Base-by-base conservation (phyloP, 2,113 vertebrate genomes). In the Corvus hawaiiensis region DNA sequence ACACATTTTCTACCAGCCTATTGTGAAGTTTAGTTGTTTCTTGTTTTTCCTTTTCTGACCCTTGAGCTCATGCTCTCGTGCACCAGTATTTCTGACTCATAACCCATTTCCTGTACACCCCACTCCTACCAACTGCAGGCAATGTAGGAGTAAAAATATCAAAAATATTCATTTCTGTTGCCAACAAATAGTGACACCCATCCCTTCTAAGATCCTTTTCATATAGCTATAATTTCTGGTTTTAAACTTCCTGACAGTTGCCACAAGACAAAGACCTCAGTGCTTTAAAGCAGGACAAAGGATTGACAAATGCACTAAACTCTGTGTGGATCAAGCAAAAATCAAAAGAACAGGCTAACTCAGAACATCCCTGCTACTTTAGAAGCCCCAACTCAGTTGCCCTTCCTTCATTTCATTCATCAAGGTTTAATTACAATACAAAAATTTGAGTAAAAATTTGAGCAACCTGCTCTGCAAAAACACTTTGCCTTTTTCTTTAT, bases 1-100 rank as follows among this genome's bases (percentile, higher is more conserved):
- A 86, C 21, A n/a, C 0, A 0, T 88, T 85, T 88, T 80, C 72
- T 92, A 56, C 80, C 72, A 89, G 59, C 43, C 51, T 75, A 1
- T 72, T 89, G 76, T 77, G 56, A 83, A 69, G 75, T 67, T 85
- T 88, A 77, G 55, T 33, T 88, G 39, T 69, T 95, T 61, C 78
- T 95, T 90, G 63, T 55, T 95, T 90, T 88, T 63, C 52, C 59
- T 64, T 92, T 44, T 48, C 68, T 78, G 39, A 90, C 72, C 85
- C 92, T 78, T 93, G 82, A 95, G 86, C 84, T 89, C 33, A 15
- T 81, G 82, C 51, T 86, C 82, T 85, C 43, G 17, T 91, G 75
- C 88, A 94, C 83, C 85, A 84, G 59, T 77, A 94, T 71, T 91
- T 94, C 75, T 96, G 93, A 82, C 82, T 83, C 91, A 94, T 16